Percentiles rank a stretch among this genome's conserved stretches.
Conservation (phyloP, 2,113 vertebrate genomes). For the Cephalopholis sonnerati region DNA sequence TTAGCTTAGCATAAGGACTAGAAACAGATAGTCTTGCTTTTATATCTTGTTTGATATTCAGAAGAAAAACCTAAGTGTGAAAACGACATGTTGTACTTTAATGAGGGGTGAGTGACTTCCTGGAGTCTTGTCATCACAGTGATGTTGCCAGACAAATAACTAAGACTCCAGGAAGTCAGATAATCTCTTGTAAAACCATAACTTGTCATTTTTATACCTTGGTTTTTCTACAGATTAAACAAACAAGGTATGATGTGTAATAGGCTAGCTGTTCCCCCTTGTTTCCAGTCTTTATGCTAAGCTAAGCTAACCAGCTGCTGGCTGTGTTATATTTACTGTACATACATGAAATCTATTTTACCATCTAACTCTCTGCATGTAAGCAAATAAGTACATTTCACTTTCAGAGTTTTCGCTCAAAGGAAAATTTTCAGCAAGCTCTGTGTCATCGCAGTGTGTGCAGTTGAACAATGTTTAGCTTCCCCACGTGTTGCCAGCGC, state of each 20-base stretch:
- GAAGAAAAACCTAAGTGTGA: background rate
- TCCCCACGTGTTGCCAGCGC: no score
- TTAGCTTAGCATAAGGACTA: background rate
- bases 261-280: background rate
- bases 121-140: no score
- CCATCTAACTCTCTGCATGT: background rate
- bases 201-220: background rate
- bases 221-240: background rate
- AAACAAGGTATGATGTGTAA: background rate
- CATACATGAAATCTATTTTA: background rate
- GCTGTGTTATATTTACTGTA: background rate
- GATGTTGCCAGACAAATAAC: no score
- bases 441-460: no score
- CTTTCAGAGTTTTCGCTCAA: no score
- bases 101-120: no score
- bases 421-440: no score
- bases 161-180: background rate
- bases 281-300: background rate
- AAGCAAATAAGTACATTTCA: background rate
- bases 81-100: background rate
- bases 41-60: background rate
- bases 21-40: background rate
- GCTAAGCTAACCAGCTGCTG: background rate
- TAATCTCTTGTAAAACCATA: no score
- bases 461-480: no score